Evolutionary conservation across 2,888 invertebrate genomes (phyloP).

Genomic region (Gastrophysa polygoni): DNA sequence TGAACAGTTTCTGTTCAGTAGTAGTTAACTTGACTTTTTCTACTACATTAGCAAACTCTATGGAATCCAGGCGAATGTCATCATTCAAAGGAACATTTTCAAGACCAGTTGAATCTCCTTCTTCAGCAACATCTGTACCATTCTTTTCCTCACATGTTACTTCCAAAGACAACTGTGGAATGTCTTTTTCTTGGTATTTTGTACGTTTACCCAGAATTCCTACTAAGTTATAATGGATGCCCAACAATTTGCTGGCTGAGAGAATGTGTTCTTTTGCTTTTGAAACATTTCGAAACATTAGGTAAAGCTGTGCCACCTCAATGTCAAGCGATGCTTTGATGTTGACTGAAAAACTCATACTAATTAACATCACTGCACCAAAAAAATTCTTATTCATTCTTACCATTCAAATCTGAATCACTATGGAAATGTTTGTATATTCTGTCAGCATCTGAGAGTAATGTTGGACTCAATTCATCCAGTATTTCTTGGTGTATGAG

Average conservation of each 20-base stretch:
- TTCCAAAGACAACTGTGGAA: slow-evolving; percentile 82
- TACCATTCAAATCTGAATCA: slow-evolving; percentile 50
- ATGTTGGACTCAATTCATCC: slow-evolving; percentile 74
- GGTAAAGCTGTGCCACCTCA: slow-evolving; percentile 70
- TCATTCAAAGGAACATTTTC: slow-evolving; percentile 78
- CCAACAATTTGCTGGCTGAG: slow-evolving; percentile 67
- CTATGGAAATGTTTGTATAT: slow-evolving; percentile 51
- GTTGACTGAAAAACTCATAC: slow-evolving; percentile 26
- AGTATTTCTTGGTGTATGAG: slow-evolving; percentile 77
- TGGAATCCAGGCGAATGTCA: slow-evolving; percentile 82
- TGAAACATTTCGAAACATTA: slow-evolving; percentile 75
- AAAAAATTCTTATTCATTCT: slow-evolving; percentile 29
- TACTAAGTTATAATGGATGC: slow-evolving; percentile 71
- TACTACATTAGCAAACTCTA: slow-evolving; percentile 71
- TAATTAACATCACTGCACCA: neutral
- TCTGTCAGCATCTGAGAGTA: slow-evolving; percentile 66
- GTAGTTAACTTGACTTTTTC: slow-evolving; percentile 62
- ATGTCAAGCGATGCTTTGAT: slow-evolving; percentile 59
- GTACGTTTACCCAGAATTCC: slow-evolving; percentile 91
- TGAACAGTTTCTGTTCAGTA: slow-evolving; percentile 78
- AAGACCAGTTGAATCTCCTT: slow-evolving; percentile 65
- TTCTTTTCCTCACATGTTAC: slow-evolving; percentile 61
- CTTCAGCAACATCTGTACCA: slow-evolving; percentile 58
- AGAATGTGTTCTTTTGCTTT: slow-evolving; percentile 72
- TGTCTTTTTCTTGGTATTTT: slow-evolving; percentile 79